Percentiles rank a stretch among this genome's conserved stretches.
Evolutionary conservation across 1,140 invertebrate genomes (phyloP).

Genomic region (Achroia grisella): DNA sequence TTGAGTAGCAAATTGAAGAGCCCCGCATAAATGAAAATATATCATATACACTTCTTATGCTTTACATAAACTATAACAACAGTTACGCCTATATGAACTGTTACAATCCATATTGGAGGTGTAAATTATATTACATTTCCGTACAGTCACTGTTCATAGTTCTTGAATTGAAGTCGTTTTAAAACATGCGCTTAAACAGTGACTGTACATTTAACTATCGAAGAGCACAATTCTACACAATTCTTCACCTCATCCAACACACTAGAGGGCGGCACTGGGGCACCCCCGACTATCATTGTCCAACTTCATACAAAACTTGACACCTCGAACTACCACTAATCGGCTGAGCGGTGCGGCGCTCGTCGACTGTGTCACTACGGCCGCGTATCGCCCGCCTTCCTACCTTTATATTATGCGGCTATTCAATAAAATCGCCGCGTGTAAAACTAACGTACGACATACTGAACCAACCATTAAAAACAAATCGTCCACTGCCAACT

Average conservation of each 20-base stretch:
- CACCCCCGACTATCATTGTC: constrained; percentile 41
- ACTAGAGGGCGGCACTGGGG: constrained; percentile 21
- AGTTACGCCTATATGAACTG: constrained; percentile 67
- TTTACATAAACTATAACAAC: constrained; percentile 71
- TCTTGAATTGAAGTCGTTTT: not conserved
- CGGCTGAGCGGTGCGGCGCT: not conserved
- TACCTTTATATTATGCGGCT: constrained; percentile 51
- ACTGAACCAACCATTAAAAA: constrained; percentile 51
- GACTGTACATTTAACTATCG: constrained; percentile 23
- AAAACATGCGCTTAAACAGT: constrained; percentile 17
- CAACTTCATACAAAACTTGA: constrained; percentile 53
- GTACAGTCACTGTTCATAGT: constrained; percentile 23
- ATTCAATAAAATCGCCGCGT: constrained; percentile 67
- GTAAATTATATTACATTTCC: constrained; percentile 63
- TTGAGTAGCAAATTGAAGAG: not conserved
- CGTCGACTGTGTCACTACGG: not conserved
- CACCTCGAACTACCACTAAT: constrained; percentile 32
- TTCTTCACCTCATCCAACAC: constrained; percentile 25
- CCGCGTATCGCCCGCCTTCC: constrained; percentile 16
- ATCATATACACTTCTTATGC: constrained; percentile 68
- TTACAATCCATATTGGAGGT: constrained; percentile 54
- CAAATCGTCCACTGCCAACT: constrained; percentile 34
- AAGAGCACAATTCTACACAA: constrained; percentile 27
- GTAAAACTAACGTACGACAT: constrained; percentile 54
- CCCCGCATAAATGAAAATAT: constrained; percentile 53